Percentiles rank a stretch among this genome's conserved stretches.
Evolutionary conservation across 2,888 invertebrate genomes (phyloP).

Genomic region (Leucophenga maculata): DNA sequence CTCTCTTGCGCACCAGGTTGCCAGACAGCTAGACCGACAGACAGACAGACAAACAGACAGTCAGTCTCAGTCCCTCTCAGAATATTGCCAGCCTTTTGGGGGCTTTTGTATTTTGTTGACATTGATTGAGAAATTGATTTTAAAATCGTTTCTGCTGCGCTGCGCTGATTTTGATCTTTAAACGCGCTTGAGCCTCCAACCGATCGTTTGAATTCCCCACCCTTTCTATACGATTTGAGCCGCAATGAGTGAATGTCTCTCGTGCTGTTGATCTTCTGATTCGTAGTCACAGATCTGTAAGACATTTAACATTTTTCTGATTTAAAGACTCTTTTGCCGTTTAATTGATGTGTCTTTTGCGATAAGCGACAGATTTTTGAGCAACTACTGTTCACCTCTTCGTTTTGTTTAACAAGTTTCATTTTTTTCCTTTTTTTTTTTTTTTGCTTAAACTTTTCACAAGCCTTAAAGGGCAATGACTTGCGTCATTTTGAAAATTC

Average conservation of each 20-base stretch:
- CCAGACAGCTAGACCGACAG: not conserved
- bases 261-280: not conserved
- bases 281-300: slow-evolving; percentile 17
- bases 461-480: no score
- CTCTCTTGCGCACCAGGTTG: slow-evolving; percentile 26
- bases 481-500: no score
- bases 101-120: slow-evolving; percentile 45
- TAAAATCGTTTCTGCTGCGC: slow-evolving; percentile 51
- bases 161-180: slow-evolving; percentile 46
- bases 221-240: not conserved
- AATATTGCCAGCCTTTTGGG: slow-evolving; percentile 18
- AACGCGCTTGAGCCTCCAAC: slow-evolving; percentile 29
- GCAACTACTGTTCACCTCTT: no score
- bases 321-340: slow-evolving; percentile 41
- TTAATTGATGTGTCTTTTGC: slow-evolving; percentile 43
- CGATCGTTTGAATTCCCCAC: not conserved
- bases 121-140: slow-evolving; percentile 67
- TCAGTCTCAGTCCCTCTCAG: slow-evolving; percentile 25
- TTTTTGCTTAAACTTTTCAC: no score
- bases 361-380: slow-evolving; percentile 1
- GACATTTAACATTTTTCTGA: slow-evolving; percentile 41
- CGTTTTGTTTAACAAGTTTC: no score
- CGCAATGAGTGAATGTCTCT: not conserved
- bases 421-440: no score
- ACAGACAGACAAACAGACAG: not conserved